These are phyloP conservation scores for Parazoanthus swiftii DNA, from an alignment of 92 coral and sea anemone genomes.

Conservation along the genomic window DNA sequence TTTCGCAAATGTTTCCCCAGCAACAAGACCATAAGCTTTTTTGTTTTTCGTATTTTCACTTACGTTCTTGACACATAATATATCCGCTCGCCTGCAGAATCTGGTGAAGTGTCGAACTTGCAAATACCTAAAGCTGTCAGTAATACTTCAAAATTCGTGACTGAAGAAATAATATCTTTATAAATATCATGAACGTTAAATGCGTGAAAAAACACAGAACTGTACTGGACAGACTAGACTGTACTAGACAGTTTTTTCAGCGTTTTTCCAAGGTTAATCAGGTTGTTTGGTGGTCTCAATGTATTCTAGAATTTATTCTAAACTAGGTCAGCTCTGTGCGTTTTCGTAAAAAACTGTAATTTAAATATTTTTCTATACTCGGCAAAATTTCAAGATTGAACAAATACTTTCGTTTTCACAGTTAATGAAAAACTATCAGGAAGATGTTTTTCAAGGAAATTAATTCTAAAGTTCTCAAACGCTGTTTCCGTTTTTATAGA, in stretches of 20 bases:
- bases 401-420: background rate
- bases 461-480: background rate
- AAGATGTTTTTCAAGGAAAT: background rate
- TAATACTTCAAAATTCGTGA: background rate
- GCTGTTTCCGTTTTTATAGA: background rate
- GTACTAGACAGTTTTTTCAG: too few relatives aligned
- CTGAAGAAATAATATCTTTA: background rate
- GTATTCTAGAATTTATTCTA: too few relatives aligned
- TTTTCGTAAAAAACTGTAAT: background rate
- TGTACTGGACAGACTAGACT: background rate
- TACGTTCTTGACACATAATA: background rate
- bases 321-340: background rate
- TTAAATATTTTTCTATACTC: too few relatives aligned
- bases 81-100: background rate
- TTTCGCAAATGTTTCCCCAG: background rate
- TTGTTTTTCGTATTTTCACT: background rate
- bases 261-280: too few relatives aligned
- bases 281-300: too few relatives aligned
- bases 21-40: conserved; percentile 8
- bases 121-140: background rate
- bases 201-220: background rate
- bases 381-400: background rate
- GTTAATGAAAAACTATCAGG: too few relatives aligned
- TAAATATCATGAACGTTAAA: too few relatives aligned
- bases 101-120: background rate